Evolutionary conservation across 2,797 vertebrate species (phyloP), one percentile per base, ranked within the genome.

Genomic region (Bovichtus diacanthus): DNA sequence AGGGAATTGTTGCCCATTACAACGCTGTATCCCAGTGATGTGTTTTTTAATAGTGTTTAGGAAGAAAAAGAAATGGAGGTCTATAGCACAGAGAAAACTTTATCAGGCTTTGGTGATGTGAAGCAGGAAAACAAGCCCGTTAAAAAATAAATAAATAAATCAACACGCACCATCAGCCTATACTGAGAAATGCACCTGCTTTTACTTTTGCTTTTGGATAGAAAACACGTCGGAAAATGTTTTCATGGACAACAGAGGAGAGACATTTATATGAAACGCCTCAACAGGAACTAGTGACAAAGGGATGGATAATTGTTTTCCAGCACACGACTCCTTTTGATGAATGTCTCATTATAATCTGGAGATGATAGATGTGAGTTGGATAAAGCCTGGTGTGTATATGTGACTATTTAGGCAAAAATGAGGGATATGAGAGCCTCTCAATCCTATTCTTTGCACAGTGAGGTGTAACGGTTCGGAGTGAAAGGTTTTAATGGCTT

Each of bases 401-500:
- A 43, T 84, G 80, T 56, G 78, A 64, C 72, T 91, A 72, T 89
- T 89, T 70, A 74, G 78, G 82, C 68, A 74, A 87, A n/a, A 92
- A 83, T 77, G 75, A 86, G 51, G 55, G n/a, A 62, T 76, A 74
- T 41, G 70, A 88, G 89, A 53, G 75, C 61, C 81, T 87, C 76
- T 84, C 80, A 59, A 2, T 78, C 50, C 76, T 60, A 83, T 87
- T 87, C 75, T 86, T 89, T 80, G 64, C 86, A 82, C 85, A 54
- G 76, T 56, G 86, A 91, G 82, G 81, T 88, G 85, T 74, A 79
- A 79, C 51, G 25, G 81, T 83, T 80, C 36, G 29, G 76, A 91
- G 82, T 83, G 85, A 90, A 83, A 82, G 87, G 71, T 90, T 91
- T 90, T 89, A 93, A 93, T 91, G 86, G 89, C 73, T 85, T 91